Evolutionary conservation across 2,888 invertebrate species (phyloP).

Genomic region (Agrotis segetum): DNA sequence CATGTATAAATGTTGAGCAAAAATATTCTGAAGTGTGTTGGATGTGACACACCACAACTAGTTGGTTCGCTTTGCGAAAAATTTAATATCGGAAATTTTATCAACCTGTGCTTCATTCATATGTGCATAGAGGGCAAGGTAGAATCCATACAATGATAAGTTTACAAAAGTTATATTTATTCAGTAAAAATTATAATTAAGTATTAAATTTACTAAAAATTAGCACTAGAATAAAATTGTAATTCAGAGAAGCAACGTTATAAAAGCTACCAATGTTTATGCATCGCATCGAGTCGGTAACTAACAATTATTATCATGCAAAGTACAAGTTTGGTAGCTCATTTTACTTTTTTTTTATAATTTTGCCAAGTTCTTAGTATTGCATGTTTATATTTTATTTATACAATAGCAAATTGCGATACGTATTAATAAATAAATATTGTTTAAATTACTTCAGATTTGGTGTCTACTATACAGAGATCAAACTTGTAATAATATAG

Average conservation of each 20-base stretch:
- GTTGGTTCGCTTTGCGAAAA: constrained; percentile 35
- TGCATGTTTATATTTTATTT: constrained; percentile 68
- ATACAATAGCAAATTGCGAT: constrained; percentile 68
- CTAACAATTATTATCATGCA: constrained; percentile 73
- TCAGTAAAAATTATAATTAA: constrained; percentile 83
- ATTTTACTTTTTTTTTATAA: constrained; percentile 66
- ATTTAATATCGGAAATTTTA: constrained; percentile 47
- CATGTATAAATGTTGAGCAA: constrained; percentile 59
- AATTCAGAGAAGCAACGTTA: constrained; percentile 72
- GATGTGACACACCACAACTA: constrained; percentile 32
- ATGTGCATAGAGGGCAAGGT: constrained; percentile 74
- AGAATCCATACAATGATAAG: constrained; percentile 79
- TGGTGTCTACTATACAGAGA: constrained; percentile 87
- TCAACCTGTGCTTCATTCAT: constrained; percentile 64
- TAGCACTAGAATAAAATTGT: constrained; percentile 79
- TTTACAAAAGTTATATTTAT: constrained; percentile 83
- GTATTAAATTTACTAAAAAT: constrained; percentile 82
- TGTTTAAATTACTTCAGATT: constrained; percentile 78
- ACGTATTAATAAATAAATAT: constrained; percentile 75
- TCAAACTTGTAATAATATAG: constrained; percentile 80
- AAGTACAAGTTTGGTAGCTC: constrained; percentile 66
- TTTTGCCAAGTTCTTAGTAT: constrained; percentile 68
- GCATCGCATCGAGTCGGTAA: constrained; percentile 75
- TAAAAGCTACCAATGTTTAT: constrained; percentile 68
- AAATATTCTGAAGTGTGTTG: constrained; percentile 33